Evolutionary conservation across 2,113 vertebrate genomes (phyloP), one percentile per base, ranked within the genome.

Genomic region (Scomber japonicus): DNA sequence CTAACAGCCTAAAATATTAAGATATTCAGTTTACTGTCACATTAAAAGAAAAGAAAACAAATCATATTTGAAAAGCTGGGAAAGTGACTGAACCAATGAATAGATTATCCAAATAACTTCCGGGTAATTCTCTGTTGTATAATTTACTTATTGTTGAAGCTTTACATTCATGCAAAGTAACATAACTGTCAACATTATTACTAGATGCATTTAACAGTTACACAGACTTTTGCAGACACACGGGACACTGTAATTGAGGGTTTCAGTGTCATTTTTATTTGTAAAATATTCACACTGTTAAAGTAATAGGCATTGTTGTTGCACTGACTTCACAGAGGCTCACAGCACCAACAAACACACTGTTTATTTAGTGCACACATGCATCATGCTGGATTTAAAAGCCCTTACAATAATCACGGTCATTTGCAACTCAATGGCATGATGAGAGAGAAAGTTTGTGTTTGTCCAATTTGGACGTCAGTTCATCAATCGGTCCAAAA

Each of bases 221-320:
- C 45, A 67, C 21, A 48, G 10, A 54, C 50, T 21, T 70, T 63
- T 53, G 14, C 45, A 40, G 11, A 70, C 45, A 64, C 50, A 74
- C n/a, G 66, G 54, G 80, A 78, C 45, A 81, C 65, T 50, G 65
- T 56, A 70, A 68, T 63, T 19, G 59, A n/a, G 71, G 69, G 55
- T 83, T 82, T 78, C 53, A 75, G 19, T 79, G 27, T 88, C 60
- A 80, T 69, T 89, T 95, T 95, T 95, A 95, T 95, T 95, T 91
- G 91, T 83, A 93, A 95, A 95, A 93, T 92, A 90, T 75, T 92
- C 82, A 95, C 92, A 94, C 88, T 89, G 80, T 87, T 87, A 89
- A 92, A 91, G 75, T 77, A 83, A 88, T 81, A 79, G 73, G 67
- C 85, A 88, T 83, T 83, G 62, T 89, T 67, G 79, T 85, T 78